These are phyloP conservation scores for Leucozona laternaria DNA, from an alignment of 2,888 invertebrate species.

Conservation along the genomic window DNA sequence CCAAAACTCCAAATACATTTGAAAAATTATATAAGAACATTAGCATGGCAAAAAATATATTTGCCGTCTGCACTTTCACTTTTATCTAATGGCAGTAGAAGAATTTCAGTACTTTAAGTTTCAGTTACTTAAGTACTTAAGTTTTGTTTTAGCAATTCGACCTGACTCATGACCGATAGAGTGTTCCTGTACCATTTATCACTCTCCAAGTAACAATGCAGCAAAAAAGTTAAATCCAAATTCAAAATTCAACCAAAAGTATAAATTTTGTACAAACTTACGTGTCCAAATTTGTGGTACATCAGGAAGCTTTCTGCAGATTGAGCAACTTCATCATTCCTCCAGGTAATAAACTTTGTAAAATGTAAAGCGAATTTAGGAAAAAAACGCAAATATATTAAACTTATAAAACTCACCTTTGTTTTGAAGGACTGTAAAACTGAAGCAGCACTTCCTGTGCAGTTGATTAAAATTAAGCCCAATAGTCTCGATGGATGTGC, in stretches of 20 bases:
- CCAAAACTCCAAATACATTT: too few species aligned
- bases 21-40: too few species aligned
- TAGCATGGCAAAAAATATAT: too few species aligned
- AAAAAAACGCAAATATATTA: background rate
- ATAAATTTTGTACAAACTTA: slow-evolving; percentile 85
- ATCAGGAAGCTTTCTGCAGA: slow-evolving; percentile 94
- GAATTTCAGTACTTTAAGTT: too few species aligned
- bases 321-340: slow-evolving; percentile 92
- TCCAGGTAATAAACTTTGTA: slow-evolving; percentile 91
- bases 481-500: slow-evolving; percentile 91
- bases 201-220: background rate
- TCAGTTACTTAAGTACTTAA: too few species aligned
- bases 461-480: slow-evolving; percentile 93
- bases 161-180: too few species aligned
- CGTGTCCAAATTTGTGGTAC: slow-evolving; percentile 96
- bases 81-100: too few species aligned
- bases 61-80: too few species aligned
- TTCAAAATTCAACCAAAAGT: background rate
- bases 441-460: slow-evolving; percentile 93
- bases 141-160: too few species aligned
- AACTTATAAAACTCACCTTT: slow-evolving; percentile 85
- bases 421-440: slow-evolving; percentile 94
- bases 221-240: background rate
- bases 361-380: slow-evolving; percentile 2
- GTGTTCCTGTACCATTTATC: too few species aligned